Percentiles rank a stretch among this genome's conserved stretches.
Conservation (phyloP, 2,797 vertebrate genomes). For the Micromesistius poutassou region DNA sequence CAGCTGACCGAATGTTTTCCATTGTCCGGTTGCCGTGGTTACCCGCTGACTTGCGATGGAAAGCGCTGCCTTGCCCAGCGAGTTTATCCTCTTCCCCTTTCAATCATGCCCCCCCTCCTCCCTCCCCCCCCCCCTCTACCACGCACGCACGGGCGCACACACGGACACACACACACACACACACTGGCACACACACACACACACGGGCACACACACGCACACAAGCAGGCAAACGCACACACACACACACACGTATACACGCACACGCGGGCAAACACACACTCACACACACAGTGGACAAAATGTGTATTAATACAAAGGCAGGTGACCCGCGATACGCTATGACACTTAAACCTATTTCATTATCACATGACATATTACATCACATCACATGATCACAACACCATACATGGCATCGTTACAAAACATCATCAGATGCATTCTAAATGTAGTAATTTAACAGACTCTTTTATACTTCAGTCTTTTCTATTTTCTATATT, state of each 20-base stretch:
- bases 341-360: not conserved
- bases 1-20: conserved; percentile 66
- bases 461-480: not conserved
- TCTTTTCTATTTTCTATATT: not conserved
- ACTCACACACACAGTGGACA: too few species aligned
- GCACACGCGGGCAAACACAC: not conserved
- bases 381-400: not conserved
- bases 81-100: conserved; percentile 62
- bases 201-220: not conserved
- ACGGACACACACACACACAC: not conserved
- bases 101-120: conserved; percentile 61
- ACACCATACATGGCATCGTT: not conserved
- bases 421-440: not conserved
- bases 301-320: not conserved
- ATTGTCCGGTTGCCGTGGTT: conserved; percentile 65
- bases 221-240: not conserved
- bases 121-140: conserved; percentile 48
- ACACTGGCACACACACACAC: not conserved
- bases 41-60: conserved; percentile 64
- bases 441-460: not conserved
- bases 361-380: not conserved
- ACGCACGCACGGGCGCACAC: not conserved
- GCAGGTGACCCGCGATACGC: not conserved
- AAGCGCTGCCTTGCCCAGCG: conserved; percentile 63
- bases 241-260: too few species aligned